These are phyloP conservation scores for Taeniopygia guttata DNA, from an alignment of 2,797 vertebrate genomes.

Conservation along the genomic window DNA sequence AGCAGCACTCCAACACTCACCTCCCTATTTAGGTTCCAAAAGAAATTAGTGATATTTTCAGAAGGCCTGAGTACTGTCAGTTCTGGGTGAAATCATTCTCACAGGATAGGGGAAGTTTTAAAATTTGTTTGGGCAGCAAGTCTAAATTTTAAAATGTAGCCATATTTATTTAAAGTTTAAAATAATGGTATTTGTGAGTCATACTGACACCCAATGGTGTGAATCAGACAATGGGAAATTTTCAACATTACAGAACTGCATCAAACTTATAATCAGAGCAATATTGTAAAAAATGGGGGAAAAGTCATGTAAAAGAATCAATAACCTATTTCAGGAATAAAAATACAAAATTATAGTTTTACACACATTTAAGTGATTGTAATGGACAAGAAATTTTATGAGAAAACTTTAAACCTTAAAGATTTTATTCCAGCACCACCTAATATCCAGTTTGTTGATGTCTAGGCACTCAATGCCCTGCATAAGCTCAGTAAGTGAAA, in stretches of 20 bases:
- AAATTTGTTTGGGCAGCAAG: not conserved
- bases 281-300: not conserved
- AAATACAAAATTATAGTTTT: not conserved
- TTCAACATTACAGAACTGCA: not conserved
- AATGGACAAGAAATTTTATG: not conserved
- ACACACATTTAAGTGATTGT: not conserved
- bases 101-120: not conserved
- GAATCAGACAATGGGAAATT: not conserved
- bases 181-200: not conserved
- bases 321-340: not conserved
- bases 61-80: not conserved
- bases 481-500: not conserved
- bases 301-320: not conserved
- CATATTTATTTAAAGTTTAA: not conserved
- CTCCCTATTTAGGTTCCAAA: not conserved
- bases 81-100: not conserved
- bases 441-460: not conserved
- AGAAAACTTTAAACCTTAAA: not conserved
- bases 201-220: not conserved
- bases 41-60: not conserved
- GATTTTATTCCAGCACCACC: not conserved
- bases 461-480: not conserved
- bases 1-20: not conserved
- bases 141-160: not conserved
- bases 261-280: not conserved